phyloP scores from a whole-genome alignment of 2,797 vertebrate species.

The Sebastes hubbsi region DNA sequence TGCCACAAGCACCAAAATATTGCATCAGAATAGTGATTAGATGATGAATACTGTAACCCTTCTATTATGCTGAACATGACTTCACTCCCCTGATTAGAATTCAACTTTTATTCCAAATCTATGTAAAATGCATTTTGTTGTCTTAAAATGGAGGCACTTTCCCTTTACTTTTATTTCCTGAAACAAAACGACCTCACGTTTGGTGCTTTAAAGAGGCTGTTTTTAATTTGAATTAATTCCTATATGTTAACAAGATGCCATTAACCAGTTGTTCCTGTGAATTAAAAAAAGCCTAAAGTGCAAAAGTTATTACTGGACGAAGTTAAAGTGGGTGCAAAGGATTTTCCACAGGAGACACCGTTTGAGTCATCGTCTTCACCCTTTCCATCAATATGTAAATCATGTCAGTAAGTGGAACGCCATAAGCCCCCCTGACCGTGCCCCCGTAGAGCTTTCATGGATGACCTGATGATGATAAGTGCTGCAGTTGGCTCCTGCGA shows the following conservation, averaged over 20 bases:
- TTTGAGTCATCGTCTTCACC: constrained; percentile 1
- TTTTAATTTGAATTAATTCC: constrained; percentile 1
- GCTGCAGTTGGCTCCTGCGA: constrained; percentile 8
- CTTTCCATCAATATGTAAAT: constrained; percentile 30
- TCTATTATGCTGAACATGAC: neutral
- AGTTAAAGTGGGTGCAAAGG: neutral
- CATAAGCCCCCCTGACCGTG: neutral
- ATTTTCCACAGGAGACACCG: neutral
- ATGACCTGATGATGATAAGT: constrained; percentile 21
- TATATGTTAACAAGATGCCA: neutral
- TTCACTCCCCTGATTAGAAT: constrained; percentile 11
- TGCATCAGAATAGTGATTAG: constrained; percentile 9
- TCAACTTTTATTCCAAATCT: neutral
- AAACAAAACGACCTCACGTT: neutral
- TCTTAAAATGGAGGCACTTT: constrained; percentile 14
- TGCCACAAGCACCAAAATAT: constrained; percentile 39
- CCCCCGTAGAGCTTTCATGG: constrained; percentile 12
- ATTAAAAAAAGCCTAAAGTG: neutral
- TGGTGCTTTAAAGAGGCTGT: neutral
- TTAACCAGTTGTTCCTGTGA: neutral
- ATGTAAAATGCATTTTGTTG: neutral
- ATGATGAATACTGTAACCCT: constrained; percentile 9
- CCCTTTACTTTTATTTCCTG: neutral
- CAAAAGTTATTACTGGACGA: neutral
- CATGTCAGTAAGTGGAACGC: neutral